Evolutionary conservation across 2,888 invertebrate species (phyloP), one percentile per base, ranked within the genome.

Genomic region (Balanococcus diminutus): DNA sequence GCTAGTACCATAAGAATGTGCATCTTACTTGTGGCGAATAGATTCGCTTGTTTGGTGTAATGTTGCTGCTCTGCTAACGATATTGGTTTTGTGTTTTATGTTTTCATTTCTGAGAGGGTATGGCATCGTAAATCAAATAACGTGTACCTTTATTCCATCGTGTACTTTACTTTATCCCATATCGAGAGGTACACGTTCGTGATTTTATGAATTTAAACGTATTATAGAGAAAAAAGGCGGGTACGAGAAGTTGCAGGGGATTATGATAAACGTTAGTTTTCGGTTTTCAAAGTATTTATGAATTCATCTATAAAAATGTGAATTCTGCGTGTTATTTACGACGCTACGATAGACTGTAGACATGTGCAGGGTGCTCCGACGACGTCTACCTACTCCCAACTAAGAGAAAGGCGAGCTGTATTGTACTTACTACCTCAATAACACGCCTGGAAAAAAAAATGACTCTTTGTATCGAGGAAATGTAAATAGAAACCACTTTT

Each of bases 71-170:
- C 19, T 31, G 72, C 31, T 72, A 72, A 72, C 72, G 72, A 72
- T 72, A 72, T 72, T 72, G 31, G 72, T 31, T 72, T 25, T 19
- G 61, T 72, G 72, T 72, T 72, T 72, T 72, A 72, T 72, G 72
- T 72, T 72, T 72, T 28, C 31, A 72, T 72, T 72, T 72, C 22
- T 28, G 16, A 31, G 22, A 25, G 31, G 72, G 72, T 25, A 16
- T 28, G 31, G 31, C 31, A 16, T 72, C 16, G 16, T 72, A 72
- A 72, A 72, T 72, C 72, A 72, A 25, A 31, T 72, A 56, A 56
- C 22, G 19, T 56, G 19, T 22, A 56, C 19, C 22, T 56, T 46
- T 14, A 46, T 46, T 2, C n/a, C 14, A 14, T 46, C n/a, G n/a
- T n/a, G n/a, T n/a, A n/a, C n/a, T n/a, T n/a, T n/a, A n/a, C n/a